phyloP scores from a whole-genome alignment of 2,888 invertebrate genomes.

The Drepanosiphum platanoidis region DNA sequence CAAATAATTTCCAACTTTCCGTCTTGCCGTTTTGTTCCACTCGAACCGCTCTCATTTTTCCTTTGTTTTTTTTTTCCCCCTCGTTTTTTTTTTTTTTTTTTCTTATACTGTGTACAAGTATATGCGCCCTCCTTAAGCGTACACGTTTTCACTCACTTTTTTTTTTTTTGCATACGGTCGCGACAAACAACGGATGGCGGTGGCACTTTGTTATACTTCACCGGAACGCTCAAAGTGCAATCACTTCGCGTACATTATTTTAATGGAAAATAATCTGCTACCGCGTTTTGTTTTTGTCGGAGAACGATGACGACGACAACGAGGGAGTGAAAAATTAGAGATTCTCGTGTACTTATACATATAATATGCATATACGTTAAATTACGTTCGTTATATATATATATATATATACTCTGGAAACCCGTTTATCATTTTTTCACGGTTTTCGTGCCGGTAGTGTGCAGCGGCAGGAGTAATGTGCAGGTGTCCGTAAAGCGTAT shows the following conservation, averaged over 20 bases:
- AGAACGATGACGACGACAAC: neutral
- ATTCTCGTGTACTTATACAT: neutral
- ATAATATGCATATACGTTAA: neutral
- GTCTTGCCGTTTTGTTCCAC: neutral
- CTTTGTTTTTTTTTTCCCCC: neutral
- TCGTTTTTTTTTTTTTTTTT: neutral
- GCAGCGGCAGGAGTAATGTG: neutral
- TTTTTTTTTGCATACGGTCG: neutral
- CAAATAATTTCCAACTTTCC: slow-evolving; percentile 39
- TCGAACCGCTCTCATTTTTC: neutral
- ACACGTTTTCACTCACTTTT: slow-evolving; percentile 3
- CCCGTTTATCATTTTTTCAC: slow-evolving; percentile 17
- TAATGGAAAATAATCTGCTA: slow-evolving; percentile 48
- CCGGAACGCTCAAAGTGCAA: slow-evolving; percentile 29
- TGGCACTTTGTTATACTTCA: slow-evolving; percentile 23
- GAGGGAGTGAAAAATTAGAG: slow-evolving; percentile 14
- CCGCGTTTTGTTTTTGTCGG: neutral
- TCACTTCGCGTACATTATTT: slow-evolving; percentile 54
- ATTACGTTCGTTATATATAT: neutral
- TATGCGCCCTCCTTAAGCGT: slow-evolving; percentile 18
- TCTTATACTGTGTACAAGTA: neutral
- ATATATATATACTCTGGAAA: too few relatives aligned
- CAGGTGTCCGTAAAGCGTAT: neutral
- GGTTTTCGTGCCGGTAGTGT: too few relatives aligned
- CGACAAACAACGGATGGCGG: neutral